Percentiles rank a stretch among this genome's conserved stretches.
Evolutionary conservation across 92 coral and sea anemone genomes (phyloP).

Genomic region (Porites lobata): DNA sequence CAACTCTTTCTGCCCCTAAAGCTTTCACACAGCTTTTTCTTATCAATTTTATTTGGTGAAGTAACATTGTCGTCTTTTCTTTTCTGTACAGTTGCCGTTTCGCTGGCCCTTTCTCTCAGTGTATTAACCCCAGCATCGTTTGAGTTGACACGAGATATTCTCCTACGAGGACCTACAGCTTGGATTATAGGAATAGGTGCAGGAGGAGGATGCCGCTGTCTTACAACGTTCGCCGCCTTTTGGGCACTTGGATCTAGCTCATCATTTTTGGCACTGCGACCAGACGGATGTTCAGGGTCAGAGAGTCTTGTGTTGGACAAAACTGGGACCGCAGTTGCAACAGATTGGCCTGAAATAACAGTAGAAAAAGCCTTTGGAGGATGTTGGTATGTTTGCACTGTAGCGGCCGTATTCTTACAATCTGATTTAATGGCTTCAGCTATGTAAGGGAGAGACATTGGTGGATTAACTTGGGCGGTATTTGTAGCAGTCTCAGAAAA

Average conservation of each 20-base stretch:
- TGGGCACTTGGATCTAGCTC: neutral
- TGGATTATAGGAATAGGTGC: neutral
- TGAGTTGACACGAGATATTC: neutral
- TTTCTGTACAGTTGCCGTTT: neutral
- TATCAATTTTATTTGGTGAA: neutral
- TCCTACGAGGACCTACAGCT: neutral
- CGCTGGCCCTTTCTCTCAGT: neutral
- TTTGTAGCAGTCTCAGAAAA: neutral
- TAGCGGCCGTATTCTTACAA: no score
- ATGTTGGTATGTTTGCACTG: no score
- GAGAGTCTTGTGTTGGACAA: neutral
- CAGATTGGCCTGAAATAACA: neutral
- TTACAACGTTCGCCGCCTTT: neutral
- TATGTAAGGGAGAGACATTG: neutral
- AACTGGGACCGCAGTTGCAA: neutral
- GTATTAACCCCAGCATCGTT: neutral
- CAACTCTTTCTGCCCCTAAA: neutral
- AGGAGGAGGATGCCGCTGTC: neutral
- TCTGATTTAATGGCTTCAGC: no score
- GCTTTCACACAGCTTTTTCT: neutral
- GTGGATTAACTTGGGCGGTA: neutral
- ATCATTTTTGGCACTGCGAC: neutral
- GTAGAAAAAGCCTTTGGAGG: neutral
- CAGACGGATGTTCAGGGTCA: no score
- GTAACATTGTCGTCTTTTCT: no score